A percentile compares a stretch with the other conserved stretches of the same genome.
Evolutionary conservation across 2,888 invertebrate species (phyloP).

Genomic region (Eristalinus aeneus): DNA sequence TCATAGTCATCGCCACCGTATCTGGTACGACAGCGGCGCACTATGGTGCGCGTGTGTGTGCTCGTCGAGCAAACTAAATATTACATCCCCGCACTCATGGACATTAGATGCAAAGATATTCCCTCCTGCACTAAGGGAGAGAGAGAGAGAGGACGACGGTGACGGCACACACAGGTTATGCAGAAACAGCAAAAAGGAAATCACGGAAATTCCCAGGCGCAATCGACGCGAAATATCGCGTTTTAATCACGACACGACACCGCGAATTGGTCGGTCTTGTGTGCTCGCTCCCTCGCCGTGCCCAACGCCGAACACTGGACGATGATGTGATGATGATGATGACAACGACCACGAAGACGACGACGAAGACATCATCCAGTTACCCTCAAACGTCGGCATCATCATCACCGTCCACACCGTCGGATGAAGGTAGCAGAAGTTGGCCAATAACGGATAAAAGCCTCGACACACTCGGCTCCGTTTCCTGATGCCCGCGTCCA

Average conservation of each 20-base stretch:
- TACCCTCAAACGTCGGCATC: constrained; percentile 20
- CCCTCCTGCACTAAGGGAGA: neutral
- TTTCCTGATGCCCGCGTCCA: constrained; percentile 34
- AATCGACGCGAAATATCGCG: constrained; percentile 69
- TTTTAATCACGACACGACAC: constrained; percentile 70
- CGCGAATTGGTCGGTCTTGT: constrained; percentile 49
- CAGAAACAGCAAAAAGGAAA: constrained; percentile 35
- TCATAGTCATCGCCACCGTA: constrained; percentile 37
- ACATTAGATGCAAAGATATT: constrained; percentile 43
- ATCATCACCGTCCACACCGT: neutral
- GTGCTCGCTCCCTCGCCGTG: constrained; percentile 19
- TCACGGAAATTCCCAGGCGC: constrained; percentile 66
- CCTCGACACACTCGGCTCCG: constrained; percentile 22
- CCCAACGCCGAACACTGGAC: constrained; percentile 23
- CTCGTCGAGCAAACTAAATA: constrained; percentile 44
- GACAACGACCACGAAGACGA: constrained; percentile 56
- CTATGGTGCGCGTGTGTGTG: constrained; percentile 6
- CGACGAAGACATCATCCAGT: constrained; percentile 69
- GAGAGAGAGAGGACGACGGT: neutral
- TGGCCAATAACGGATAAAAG: constrained; percentile 60
- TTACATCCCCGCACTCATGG: constrained; percentile 50
- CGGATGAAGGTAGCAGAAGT: constrained; percentile 28
- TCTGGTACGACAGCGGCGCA: neutral
- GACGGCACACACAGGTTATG: neutral
- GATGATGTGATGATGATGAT: constrained; percentile 39